Evolutionary conservation across 2,113 vertebrate genomes (phyloP), one percentile per base, ranked within the genome.

Genomic region (Channa argus): DNA sequence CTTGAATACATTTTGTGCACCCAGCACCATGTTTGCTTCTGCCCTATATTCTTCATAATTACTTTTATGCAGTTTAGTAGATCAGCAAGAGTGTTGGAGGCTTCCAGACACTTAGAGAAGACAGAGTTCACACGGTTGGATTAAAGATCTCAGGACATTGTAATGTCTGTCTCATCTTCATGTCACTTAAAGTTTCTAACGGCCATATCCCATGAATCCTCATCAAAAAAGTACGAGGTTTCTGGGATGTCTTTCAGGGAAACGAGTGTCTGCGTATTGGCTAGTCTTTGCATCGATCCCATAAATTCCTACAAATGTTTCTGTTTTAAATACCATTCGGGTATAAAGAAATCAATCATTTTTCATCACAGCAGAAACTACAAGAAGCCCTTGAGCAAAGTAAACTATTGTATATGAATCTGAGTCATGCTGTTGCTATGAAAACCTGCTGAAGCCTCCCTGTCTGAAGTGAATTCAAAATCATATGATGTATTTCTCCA

Each of bases 121-220:
- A 24, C 24, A 24, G 24, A 1, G 37, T 67, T 67, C 64, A 56
- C 44, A 13, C 15, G 13, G n/a, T 49, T 69, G 10, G 49, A 15
- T 61, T 37, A 44, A 52, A 33, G 15, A 24, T 52, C 50, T 33
- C 5, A 15, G 45, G 15, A 45, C 8, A 11, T 10, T 52, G 24
- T 24, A 60, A 71, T 49, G 61, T 38, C 5, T 12, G 13, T 71
- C 36, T 47, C 7, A 64, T 64, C 24, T 71, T 60, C 2, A 59
- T 41, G 39, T 41, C 39, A 13, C 39, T 52, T 24, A 37, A 37
- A 7, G 4, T 14, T 45, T 33, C 53, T 11, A 50, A 13, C 53
- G 10, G 15, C 15, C 33, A 1, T 0, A 4, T 62, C 9, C 36
- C 60, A 3, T 50, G 13, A 53, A n/a, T 56, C 15, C 6, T 63